Base-by-base conservation (phyloP, 1,140 invertebrate species). In the Drosophila sulfurigaster region DNA sequence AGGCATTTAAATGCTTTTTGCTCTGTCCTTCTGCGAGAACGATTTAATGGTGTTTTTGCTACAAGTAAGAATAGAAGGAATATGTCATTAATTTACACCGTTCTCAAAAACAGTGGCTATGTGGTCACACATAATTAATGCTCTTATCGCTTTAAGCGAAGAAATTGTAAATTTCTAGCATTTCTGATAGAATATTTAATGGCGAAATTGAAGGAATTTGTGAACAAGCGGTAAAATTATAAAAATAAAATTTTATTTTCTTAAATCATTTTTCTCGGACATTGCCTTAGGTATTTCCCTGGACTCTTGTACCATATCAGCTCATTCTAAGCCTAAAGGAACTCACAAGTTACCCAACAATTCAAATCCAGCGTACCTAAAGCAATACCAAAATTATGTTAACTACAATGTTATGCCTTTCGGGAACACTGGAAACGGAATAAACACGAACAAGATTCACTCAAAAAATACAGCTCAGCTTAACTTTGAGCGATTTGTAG, bases 11-110 rank as follows among this genome's bases (percentile, higher is more conserved):
- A 87, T 74, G 71, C 35, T 69, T 76, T 88, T 76, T 64, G 63
- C 73, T 43, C 65, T 57, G 68, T 68, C 76, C 78, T 78, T 76
- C 68, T 79, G 69, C 72, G 56, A 77, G 76, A 80, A 75, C 63
- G 79, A 83, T 87, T 87, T 80, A 88, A 89, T 83, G 85, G 77
- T 63, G 54, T 72, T 83, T 82, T 80, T 65, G 62, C 54, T 71
- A 66, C 45, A 59, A 64, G 57, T 67, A 60, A 58, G 58, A 54
- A 45, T 58, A 30, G n/a, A 25, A 75, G 70, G 66, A 70, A 52
- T 59, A 71, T 57, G 45, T 38, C 67, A 65, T 62, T 70, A 75
- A 64, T 59, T 64, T 78, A 15, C 8, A 10, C 8, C n/a, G 10
- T 38, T 11, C 46, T 43, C 25, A 35, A 35, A 15, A 35, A 25